Percentiles rank a stretch among this genome's conserved stretches.
Conservation (phyloP, 2,888 invertebrate genomes). For the Itoplectis maculator region DNA sequence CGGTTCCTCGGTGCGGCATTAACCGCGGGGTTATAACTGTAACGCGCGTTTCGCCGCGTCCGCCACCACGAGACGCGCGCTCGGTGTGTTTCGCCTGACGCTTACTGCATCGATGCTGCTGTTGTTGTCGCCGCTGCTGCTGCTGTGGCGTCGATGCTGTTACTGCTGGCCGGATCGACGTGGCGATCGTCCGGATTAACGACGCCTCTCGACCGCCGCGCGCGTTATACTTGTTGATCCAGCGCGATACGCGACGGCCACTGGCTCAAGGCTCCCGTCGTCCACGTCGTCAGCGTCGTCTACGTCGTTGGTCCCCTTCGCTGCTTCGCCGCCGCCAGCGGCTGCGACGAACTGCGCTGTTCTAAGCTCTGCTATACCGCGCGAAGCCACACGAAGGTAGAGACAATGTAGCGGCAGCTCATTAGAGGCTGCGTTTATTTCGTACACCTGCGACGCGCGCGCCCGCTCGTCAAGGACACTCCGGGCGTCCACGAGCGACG, state of each 20-base stretch:
- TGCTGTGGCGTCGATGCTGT: conserved; percentile 3
- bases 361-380: conserved; percentile 9
- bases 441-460: conserved; percentile 5
- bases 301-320: no score
- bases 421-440: conserved; percentile 16
- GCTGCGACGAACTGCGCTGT: conserved; percentile 3
- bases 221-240: conserved; percentile 44
- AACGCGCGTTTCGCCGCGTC: not conserved
- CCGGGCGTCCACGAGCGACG: not conserved
- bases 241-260: not conserved
- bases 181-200: conserved; percentile 14
- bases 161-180: conserved; percentile 8
- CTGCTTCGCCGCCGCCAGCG: not conserved
- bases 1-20: not conserved
- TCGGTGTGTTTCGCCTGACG: no score
- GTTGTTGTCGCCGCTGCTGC: not conserved
- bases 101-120: not conserved
- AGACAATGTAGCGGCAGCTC: conserved; percentile 10
- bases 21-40: not conserved
- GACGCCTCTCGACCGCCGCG: conserved; percentile 19
- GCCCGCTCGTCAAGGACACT: conserved; percentile 11
- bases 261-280: conserved; percentile 10
- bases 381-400: conserved; percentile 15
- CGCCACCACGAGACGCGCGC: no score
- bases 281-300: not conserved